Conservation (phyloP, 2,888 invertebrate genomes). For the Brachypterus glaber region DNA sequence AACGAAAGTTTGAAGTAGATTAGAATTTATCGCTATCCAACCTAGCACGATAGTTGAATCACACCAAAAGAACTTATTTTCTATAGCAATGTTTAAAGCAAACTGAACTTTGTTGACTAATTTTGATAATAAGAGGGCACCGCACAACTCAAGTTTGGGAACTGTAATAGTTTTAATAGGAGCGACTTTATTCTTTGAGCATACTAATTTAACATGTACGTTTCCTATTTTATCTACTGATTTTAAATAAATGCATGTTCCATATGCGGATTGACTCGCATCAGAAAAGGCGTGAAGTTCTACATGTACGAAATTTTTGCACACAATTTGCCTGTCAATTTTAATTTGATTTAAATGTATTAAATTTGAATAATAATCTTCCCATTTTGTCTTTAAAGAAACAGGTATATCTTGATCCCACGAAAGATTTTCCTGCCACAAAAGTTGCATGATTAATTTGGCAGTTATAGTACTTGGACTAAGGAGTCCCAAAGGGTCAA, state of each 20-base stretch:
- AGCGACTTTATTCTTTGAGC: constrained; percentile 6
- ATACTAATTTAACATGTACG: constrained; percentile 4
- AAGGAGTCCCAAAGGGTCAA: constrained; percentile 21
- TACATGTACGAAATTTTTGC: constrained; percentile 4
- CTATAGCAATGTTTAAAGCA: background rate
- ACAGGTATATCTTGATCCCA: constrained; percentile 26
- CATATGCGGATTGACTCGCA: constrained; percentile 14
- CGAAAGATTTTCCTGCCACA: constrained; percentile 21
- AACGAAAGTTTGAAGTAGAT: constrained; percentile 9
- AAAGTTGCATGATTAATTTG: constrained; percentile 24
- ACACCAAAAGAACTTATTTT: constrained; percentile 2
- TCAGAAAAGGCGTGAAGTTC: constrained; percentile 21
- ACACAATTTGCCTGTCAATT: constrained; percentile 12
- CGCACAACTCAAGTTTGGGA: background rate
- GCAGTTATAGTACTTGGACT: constrained; percentile 21
- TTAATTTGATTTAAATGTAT: constrained; percentile 12
- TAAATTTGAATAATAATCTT: constrained; percentile 7
- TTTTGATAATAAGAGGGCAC: background rate
- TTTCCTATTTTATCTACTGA: background rate
- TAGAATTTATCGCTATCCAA: constrained; percentile 6
- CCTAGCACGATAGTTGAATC: constrained; percentile 8
- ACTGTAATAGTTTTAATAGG: constrained; percentile 1
- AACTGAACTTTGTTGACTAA: background rate
- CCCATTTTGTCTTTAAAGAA: constrained; percentile 12
- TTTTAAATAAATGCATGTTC: constrained; percentile 5